Conservation (phyloP, 2,797 vertebrate genomes). For the Carcharodon carcharias region DNA sequence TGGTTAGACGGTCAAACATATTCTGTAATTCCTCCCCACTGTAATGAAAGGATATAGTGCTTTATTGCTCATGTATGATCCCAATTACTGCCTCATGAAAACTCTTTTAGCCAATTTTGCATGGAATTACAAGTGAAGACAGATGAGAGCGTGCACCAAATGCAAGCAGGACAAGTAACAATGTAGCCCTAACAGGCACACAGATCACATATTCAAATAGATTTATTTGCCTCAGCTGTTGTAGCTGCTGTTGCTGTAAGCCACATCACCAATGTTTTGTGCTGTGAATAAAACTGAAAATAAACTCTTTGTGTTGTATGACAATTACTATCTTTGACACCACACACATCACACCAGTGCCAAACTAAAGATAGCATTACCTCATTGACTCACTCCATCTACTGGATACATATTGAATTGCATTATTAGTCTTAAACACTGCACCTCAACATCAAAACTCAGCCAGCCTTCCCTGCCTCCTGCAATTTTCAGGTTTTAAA, state of each 20-base stretch:
- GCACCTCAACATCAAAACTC: background rate
- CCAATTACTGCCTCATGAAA: background rate
- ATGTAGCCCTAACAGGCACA: background rate
- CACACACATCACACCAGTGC: background rate
- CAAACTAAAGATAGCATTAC: background rate
- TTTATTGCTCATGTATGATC: background rate
- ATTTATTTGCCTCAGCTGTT: background rate
- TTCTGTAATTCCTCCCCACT: background rate
- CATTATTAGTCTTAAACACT: background rate
- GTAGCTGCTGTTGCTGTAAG: background rate
- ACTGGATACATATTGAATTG: constrained; percentile 15
- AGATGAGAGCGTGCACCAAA: background rate
- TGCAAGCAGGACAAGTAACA: constrained; percentile 3
- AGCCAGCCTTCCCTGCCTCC: too few species aligned
- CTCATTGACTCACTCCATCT: constrained; percentile 20
- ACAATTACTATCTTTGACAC: background rate
- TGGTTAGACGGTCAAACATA: background rate
- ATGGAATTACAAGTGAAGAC: background rate
- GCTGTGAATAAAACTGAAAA: background rate
- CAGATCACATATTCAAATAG: background rate
- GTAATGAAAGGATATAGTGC: background rate
- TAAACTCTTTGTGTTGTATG: background rate
- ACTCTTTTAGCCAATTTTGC: background rate
- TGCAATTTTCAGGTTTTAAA: background rate
- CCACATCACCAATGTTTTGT: background rate